Conservation (phyloP, 2,113 vertebrate species). For the Catharus bicknelli region DNA sequence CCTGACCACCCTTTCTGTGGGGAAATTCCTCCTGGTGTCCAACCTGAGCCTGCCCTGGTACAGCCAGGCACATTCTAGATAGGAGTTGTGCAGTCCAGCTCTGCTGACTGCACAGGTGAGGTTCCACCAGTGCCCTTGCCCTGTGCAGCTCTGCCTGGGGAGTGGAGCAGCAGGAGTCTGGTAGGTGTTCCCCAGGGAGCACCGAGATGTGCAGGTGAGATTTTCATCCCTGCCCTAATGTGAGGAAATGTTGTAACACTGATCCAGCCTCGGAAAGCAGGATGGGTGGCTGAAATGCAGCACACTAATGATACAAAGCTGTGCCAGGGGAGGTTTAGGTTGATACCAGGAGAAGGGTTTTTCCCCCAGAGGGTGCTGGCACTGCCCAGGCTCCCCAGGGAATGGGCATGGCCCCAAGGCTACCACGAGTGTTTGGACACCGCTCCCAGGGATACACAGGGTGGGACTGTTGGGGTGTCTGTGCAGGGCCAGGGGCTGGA, state of each 20-base stretch:
- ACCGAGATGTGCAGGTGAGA: rapidly evolving
- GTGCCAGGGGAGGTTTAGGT: neutral
- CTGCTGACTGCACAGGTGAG: no score
- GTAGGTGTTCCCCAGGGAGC: neutral
- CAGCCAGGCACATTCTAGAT: neutral
- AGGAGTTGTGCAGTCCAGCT: neutral
- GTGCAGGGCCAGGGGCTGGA: neutral
- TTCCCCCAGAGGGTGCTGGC: neutral
- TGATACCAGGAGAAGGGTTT: neutral
- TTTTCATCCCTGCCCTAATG: neutral
- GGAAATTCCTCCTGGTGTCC: neutral
- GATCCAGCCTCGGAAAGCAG: rapidly evolving
- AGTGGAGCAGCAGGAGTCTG: neutral
- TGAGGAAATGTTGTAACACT: rapidly evolving
- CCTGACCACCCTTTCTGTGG: neutral
- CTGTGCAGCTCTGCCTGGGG: neutral
- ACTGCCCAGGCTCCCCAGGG: neutral
- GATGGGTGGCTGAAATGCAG: rapidly evolving
- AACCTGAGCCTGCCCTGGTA: neutral
- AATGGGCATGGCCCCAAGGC: neutral
- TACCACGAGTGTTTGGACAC: rapidly evolving
- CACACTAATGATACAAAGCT: rapidly evolving
- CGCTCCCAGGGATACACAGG: neutral
- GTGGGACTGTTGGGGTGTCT: neutral
- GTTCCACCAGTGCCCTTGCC: rapidly evolving